These are phyloP conservation scores for Aplidium turbinatum DNA, from an alignment of 23 tunicate species.

Conservation along the genomic window DNA sequence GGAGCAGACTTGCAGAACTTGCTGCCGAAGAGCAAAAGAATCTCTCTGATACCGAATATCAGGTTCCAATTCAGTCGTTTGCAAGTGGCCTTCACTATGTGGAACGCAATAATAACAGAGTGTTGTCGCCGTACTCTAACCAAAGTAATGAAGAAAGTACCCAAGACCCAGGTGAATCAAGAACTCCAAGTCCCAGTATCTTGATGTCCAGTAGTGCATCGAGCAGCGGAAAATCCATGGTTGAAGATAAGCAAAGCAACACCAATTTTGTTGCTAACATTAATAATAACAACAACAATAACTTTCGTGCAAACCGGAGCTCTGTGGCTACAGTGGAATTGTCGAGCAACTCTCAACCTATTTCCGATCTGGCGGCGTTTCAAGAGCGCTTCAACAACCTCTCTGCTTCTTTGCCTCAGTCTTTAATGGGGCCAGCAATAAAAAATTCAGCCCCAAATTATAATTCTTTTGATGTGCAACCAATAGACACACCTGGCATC, in stretches of 20 bases:
- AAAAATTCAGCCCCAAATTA: conserved; percentile 8
- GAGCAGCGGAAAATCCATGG: background rate
- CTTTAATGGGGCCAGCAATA: background rate
- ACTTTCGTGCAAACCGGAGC: background rate
- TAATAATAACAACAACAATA: conserved; percentile 39
- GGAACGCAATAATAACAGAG: conserved; percentile 4
- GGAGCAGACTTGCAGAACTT: background rate
- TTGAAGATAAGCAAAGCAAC: background rate
- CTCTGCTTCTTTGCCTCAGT: background rate
- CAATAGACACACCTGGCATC: conserved; percentile 87
- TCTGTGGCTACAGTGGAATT: background rate
- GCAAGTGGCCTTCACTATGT: background rate
- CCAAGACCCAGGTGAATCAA: background rate
- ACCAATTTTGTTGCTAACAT: conserved; percentile 2
- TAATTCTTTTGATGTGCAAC: conserved; percentile 61
- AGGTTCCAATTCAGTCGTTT: background rate
- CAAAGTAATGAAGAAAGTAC: background rate
- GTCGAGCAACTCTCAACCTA: background rate
- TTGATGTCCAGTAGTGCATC: background rate
- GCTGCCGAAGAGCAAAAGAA: background rate
- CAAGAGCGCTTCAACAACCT: conserved; percentile 20
- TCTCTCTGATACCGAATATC: background rate
- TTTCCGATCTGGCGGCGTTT: conserved; percentile 4
- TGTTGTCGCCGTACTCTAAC: background rate
- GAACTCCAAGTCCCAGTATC: conserved; percentile 9